Conservation (phyloP, 1,140 invertebrate genomes). For the Pemphigus obesinymphae region DNA sequence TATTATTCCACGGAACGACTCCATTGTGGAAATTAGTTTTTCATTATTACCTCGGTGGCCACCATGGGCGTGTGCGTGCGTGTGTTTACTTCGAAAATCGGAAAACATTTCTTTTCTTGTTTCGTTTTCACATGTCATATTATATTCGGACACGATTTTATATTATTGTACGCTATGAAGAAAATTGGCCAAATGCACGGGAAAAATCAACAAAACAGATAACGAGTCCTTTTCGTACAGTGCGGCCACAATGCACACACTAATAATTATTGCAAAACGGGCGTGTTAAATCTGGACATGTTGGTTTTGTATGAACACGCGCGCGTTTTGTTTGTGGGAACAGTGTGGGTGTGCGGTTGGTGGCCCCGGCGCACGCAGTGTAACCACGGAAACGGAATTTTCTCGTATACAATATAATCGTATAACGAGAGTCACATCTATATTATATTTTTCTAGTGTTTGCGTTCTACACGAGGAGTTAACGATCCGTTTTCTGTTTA, state of each 20-base stretch:
- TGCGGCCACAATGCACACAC: not conserved
- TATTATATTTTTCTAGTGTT: no score
- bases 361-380: no score
- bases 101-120: not conserved
- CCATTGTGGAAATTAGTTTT: not conserved
- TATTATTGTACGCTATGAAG: no score
- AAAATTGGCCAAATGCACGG: not conserved
- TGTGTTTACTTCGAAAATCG: not conserved
- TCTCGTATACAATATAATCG: not conserved
- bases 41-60: no score
- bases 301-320: not conserved
- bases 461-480: not conserved
- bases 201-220: constrained; percentile 7
- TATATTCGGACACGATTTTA: no score
- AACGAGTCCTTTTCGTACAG: not conserved
- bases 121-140: not conserved
- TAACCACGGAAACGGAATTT: not conserved
- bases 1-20: not conserved
- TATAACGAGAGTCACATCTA: no score
- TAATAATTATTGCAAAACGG: not conserved
- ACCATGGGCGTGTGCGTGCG: not conserved
- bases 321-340: not conserved
- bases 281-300: not conserved
- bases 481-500: not conserved
- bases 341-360: not conserved